Evolutionary conservation across 2,113 vertebrate genomes (phyloP), one percentile per base, ranked within the genome.

Genomic region (Sarotherodon lohbergeri): DNA sequence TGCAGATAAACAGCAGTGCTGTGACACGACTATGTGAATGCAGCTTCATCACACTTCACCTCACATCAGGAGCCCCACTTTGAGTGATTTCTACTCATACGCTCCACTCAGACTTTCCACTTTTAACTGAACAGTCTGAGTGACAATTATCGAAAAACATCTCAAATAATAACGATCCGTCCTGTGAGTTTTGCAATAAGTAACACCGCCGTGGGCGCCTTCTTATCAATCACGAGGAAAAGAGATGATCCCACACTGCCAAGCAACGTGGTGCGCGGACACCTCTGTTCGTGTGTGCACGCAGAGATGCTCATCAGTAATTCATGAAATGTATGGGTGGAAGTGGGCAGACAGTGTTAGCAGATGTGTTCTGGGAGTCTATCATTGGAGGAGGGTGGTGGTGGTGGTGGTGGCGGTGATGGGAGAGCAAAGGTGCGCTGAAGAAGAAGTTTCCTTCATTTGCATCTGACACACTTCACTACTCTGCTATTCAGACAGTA

Each of bases 391-490:
- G 87, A 84, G 91, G 89, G 76, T 87, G 41, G 80, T 88, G 92
- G 90, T 57, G 92, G 90, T 57, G 48, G 36, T 59, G 91, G 86
- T 86, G 89, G 68, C 86, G n/a, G 66, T 88, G 91, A 84, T 81
- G 89, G 81, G 89, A 88, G 92, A 91, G 90, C 82, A 92, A 94
- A 95, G 90, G 91, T 91, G 92, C 87, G 5, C 88, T 86, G 88
- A 88, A 68, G 86, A 66, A 95, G 94, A 95, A 94, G 91, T 94
- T 94, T 95, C 92, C 94, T 94, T 93, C 87, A 96, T 96, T 96
- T 96, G 93, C 95, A 96, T 95, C 88, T 92, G 95, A 93, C 94
- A 96, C 96, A 96, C 95, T 96, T 96, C 91, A 95, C 90, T 95
- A 94, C 92, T 94, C 94, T 91, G 91, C 91, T 92, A 94, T 94